Conservation (phyloP, 2,113 vertebrate species). For the Copsychus sechellarum region DNA sequence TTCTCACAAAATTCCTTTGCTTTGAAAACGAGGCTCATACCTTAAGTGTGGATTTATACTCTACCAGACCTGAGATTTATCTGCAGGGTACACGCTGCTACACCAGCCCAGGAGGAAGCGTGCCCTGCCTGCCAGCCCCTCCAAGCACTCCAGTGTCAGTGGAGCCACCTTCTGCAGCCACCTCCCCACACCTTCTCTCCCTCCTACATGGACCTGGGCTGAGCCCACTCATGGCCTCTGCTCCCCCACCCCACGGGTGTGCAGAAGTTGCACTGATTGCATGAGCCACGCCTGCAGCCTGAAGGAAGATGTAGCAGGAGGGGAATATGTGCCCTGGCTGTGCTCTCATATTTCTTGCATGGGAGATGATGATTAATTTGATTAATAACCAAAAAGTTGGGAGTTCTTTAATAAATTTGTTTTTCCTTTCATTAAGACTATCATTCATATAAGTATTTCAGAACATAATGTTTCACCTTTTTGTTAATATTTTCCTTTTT, state of each 20-base stretch:
- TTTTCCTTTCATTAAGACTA: neutral
- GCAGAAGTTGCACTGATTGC: rapidly evolving
- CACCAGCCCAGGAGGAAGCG: neutral
- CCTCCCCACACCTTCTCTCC: neutral
- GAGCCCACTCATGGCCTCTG: rapidly evolving
- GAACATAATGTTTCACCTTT: slow-evolving; percentile 6
- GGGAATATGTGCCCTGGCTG: neutral
- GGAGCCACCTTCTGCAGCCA: neutral
- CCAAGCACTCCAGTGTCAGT: rapidly evolving
- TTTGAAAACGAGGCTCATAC: neutral
- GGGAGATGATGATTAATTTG: neutral
- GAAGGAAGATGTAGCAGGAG: neutral
- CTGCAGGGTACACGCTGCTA: rapidly evolving
- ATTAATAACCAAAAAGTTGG: neutral
- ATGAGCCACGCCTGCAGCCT: rapidly evolving
- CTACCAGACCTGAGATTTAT: neutral
- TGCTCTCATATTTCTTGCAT: neutral
- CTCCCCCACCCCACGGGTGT: neutral
- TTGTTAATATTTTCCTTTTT: slow-evolving; percentile 11
- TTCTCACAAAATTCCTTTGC: neutral
- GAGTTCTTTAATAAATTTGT: neutral
- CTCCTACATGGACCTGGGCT: rapidly evolving
- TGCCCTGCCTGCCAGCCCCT: too few species aligned
- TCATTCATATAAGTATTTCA: slow-evolving; percentile 5
- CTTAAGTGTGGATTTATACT: neutral